phyloP scores from a whole-genome alignment of 2,888 invertebrate species.

The Drosophila fungiperda region DNA sequence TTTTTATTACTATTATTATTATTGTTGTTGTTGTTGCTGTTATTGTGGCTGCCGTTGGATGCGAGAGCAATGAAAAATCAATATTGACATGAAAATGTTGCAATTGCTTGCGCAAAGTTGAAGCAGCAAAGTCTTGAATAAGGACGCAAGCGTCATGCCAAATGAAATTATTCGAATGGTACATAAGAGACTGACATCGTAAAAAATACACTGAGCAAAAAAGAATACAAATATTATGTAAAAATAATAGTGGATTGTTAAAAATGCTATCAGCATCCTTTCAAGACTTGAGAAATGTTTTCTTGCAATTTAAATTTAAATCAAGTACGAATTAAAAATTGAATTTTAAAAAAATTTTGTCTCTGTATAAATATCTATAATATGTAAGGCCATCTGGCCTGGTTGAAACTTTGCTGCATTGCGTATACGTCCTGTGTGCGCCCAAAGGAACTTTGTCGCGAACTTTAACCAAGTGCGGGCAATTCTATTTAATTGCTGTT shows the following conservation, averaged over 20 bases:
- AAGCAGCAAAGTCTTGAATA: slow-evolving; percentile 34
- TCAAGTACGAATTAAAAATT: background rate
- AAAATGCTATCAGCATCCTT: background rate
- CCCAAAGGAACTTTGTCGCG: slow-evolving; percentile 32
- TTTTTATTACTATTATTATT: slow-evolving; percentile 72
- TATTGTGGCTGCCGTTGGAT: slow-evolving; percentile 35
- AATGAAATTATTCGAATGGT: slow-evolving; percentile 51
- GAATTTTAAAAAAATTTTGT: background rate
- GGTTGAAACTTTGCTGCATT: slow-evolving; percentile 25
- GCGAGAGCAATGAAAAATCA: slow-evolving; percentile 71
- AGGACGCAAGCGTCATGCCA: slow-evolving; percentile 39
- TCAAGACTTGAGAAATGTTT: background rate
- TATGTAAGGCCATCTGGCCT: background rate
- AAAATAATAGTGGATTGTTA: too few species aligned
- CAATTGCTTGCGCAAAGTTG: slow-evolving; percentile 31
- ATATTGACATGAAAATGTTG: slow-evolving; percentile 70
- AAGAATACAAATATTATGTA: background rate
- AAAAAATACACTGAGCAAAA: slow-evolving; percentile 16
- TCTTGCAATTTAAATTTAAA: too few species aligned
- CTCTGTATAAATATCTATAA: slow-evolving; percentile 2
- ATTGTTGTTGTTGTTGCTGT: slow-evolving; percentile 39
- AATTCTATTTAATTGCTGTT: slow-evolving; percentile 57
- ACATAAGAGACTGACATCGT: slow-evolving; percentile 37
- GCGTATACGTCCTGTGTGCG: slow-evolving; percentile 47
- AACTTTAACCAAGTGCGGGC: slow-evolving; percentile 28